Conservation (phyloP, 2,797 vertebrate genomes). For the Vultur gryphus region DNA sequence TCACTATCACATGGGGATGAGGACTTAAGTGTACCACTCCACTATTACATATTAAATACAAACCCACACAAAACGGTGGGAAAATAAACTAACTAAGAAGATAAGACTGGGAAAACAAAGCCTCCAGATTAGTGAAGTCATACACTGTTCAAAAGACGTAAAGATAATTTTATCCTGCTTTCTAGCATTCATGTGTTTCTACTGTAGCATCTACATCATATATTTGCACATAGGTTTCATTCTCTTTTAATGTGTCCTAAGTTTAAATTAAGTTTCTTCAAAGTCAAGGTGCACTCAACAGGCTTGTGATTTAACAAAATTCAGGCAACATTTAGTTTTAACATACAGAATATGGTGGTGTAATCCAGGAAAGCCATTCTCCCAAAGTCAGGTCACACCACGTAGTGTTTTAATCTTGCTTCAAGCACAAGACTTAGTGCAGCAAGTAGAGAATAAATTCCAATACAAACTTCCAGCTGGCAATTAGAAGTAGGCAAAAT, state of each 20-base stretch:
- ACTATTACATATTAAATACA: not conserved
- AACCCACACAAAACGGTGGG: not conserved
- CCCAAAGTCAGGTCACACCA: not conserved
- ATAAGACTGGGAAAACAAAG: slow-evolving; percentile 18
- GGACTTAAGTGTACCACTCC: not conserved
- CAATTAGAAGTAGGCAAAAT: not conserved
- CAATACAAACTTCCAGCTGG: not conserved
- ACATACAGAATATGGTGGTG: not conserved
- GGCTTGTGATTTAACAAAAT: not conserved
- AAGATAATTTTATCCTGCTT: not conserved
- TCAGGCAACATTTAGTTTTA: not conserved
- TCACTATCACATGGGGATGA: not conserved
- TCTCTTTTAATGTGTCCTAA: not conserved
- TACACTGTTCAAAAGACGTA: not conserved
- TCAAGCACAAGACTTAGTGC: not conserved
- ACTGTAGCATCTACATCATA: not conserved
- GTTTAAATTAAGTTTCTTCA: not conserved
- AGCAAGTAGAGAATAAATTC: not conserved
- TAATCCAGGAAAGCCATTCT: not conserved
- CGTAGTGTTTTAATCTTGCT: not conserved
- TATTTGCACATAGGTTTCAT: not conserved
- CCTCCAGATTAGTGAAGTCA: not conserved
- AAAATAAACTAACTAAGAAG: slow-evolving; percentile 22
- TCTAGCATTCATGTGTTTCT: not conserved
- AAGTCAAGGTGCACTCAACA: not conserved